These are phyloP conservation scores for Drosophila eugracilis DNA, from an alignment of 1,140 invertebrate species.

Conservation along the genomic window DNA sequence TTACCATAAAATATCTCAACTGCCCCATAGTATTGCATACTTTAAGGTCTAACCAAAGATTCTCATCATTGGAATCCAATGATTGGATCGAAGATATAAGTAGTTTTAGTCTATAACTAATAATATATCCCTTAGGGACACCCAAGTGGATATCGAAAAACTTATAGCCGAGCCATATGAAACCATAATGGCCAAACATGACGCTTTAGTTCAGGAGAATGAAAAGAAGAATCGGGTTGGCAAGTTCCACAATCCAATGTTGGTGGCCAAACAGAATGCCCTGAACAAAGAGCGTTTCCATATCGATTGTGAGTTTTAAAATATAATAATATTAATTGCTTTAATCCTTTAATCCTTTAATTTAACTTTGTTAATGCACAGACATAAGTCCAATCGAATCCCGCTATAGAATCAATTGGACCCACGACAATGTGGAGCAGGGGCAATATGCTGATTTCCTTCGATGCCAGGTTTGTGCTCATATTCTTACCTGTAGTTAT, in stretches of 20 bases:
- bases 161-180: constrained; percentile 26
- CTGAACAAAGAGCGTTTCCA: constrained; percentile 7
- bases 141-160: constrained; percentile 42
- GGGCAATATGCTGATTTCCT: constrained; percentile 7
- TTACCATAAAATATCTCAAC: no score
- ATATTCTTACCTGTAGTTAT: no score
- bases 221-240: constrained; percentile 5
- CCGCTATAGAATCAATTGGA: constrained; percentile 52
- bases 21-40: no score
- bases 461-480: constrained; percentile 18
- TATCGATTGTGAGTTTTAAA: constrained; percentile 16
- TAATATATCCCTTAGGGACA: constrained; percentile 32
- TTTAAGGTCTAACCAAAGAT: neutral
- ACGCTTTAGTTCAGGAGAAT: constrained; percentile 2
- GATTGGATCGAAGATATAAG: no score
- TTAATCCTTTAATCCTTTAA: neutral
- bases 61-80: no score
- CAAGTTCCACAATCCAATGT: neutral
- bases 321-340: neutral
- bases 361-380: neutral
- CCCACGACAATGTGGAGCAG: constrained; percentile 40
- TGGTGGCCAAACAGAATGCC: neutral
- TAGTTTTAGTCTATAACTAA: no score
- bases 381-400: constrained; percentile 47
- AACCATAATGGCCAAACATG: constrained; percentile 3